These are phyloP conservation scores for Xanthorhoe designata DNA, from an alignment of 2,888 invertebrate species.

Conservation along the genomic window DNA sequence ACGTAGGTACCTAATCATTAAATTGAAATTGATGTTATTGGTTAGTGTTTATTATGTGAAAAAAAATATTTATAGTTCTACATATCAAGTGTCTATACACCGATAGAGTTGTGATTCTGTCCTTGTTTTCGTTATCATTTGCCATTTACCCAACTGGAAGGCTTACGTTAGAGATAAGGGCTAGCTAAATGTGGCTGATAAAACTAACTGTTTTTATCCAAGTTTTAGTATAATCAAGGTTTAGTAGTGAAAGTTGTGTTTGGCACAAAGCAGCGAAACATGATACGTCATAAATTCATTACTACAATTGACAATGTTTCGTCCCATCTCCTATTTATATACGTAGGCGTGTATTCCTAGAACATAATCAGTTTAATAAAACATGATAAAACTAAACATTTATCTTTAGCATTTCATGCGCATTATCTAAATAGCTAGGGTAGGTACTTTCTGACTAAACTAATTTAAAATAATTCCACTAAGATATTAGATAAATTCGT, in stretches of 20 bases:
- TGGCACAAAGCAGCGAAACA: background rate
- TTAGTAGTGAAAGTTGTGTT: background rate
- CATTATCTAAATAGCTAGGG: background rate
- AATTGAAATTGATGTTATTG: too few relatives aligned
- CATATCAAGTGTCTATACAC: background rate
- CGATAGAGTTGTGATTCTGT: constrained; percentile 7
- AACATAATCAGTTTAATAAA: background rate
- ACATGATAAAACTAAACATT: too few relatives aligned
- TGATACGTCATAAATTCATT: background rate
- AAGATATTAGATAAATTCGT: constrained; percentile 9
- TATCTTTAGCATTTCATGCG: background rate
- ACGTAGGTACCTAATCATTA: too few relatives aligned
- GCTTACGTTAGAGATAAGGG: constrained; percentile 18
- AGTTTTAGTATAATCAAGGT: background rate
- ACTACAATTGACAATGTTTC: background rate
- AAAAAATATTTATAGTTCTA: too few relatives aligned
- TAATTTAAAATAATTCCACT: too few relatives aligned
- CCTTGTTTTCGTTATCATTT: constrained; percentile 3
- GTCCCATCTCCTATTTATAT: background rate
- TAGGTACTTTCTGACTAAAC: too few relatives aligned
- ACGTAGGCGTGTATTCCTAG: background rate
- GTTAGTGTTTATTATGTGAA: too few relatives aligned
- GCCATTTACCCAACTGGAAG: constrained; percentile 3
- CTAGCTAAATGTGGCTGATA: constrained; percentile 16
- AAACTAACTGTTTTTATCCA: constrained; percentile 12